Evolutionary conservation across 2,797 vertebrate genomes (phyloP).

Genomic region (Remorina albescens): DNA sequence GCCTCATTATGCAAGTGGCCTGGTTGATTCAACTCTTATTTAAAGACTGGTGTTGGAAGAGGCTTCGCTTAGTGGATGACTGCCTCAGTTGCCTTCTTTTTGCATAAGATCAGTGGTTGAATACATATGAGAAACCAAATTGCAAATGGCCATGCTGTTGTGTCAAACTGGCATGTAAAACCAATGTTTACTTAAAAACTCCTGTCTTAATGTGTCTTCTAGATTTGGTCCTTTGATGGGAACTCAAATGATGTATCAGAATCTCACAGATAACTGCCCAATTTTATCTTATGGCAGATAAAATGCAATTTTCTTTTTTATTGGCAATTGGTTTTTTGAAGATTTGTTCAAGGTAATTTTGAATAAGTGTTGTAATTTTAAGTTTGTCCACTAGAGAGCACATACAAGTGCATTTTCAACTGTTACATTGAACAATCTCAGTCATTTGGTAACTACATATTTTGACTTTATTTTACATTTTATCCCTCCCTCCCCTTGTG

Average conservation of each 20-base stretch:
- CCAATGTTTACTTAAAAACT: not conserved
- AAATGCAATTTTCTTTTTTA: too few relatives aligned
- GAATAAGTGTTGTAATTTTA: not conserved
- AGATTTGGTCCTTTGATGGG: not conserved
- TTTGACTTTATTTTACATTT: not conserved
- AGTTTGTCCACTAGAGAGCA: conserved; percentile 1
- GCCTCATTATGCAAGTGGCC: conserved; percentile 28
- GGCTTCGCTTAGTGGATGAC: conserved; percentile 20
- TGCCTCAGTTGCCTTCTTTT: conserved; percentile 12
- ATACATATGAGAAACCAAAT: conserved; percentile 6
- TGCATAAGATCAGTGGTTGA: not conserved
- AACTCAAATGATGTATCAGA: not conserved
- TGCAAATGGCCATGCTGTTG: not conserved
- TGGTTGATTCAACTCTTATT: conserved; percentile 51
- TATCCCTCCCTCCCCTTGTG: conserved; percentile 21
- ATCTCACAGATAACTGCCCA: not conserved
- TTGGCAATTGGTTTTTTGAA: too few relatives aligned
- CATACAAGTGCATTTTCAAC: not conserved
- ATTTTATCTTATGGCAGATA: not conserved
- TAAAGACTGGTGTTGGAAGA: conserved; percentile 49
- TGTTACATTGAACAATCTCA: not conserved
- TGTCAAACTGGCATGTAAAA: conserved; percentile 4
- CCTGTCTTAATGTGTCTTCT: not conserved
- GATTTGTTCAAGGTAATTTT: not conserved
- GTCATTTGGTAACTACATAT: not conserved